These are phyloP conservation scores for Montipora capricornis DNA, from an alignment of 64 coral and sea anemone species.

Conservation along the genomic window DNA sequence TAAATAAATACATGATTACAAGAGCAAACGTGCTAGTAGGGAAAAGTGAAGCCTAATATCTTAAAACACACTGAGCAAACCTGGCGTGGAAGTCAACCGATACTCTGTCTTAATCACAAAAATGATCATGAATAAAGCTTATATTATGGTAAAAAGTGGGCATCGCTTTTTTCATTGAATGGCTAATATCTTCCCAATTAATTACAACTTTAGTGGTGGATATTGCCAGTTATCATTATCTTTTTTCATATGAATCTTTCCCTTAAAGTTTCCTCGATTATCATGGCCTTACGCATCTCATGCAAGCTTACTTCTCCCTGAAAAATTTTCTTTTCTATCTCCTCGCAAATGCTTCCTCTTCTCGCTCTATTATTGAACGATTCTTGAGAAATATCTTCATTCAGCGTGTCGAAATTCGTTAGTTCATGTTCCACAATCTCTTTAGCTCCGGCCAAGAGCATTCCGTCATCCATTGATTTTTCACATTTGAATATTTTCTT, in stretches of 20 bases:
- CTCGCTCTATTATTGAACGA: not conserved
- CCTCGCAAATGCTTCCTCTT: conserved; percentile 48
- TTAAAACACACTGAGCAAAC: too few relatives aligned
- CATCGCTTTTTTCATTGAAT: not conserved
- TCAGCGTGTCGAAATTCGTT: not conserved
- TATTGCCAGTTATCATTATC: not conserved
- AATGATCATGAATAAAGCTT: too few relatives aligned
- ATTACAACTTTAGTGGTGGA: not conserved
- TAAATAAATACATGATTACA: too few relatives aligned
- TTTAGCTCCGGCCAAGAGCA: not conserved
- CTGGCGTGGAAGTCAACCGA: too few relatives aligned
- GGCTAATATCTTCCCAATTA: not conserved
- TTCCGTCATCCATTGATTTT: conserved; percentile 27
- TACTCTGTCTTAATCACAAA: too few relatives aligned
- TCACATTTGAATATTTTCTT: conserved; percentile 1
- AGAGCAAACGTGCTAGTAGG: too few relatives aligned
- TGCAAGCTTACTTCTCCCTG: conserved; percentile 19
- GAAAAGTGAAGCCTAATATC: too few relatives aligned
- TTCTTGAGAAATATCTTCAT: not conserved
- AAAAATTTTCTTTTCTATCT: conserved; percentile 38
- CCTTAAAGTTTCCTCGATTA: conserved; percentile 29
- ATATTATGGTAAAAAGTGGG: too few relatives aligned
- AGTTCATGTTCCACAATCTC: not conserved
- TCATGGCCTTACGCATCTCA: conserved; percentile 37
- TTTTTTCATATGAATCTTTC: not conserved